These are phyloP conservation scores for Resseliella maxima DNA, from an alignment of 2,888 invertebrate genomes.

Conservation along the genomic window DNA sequence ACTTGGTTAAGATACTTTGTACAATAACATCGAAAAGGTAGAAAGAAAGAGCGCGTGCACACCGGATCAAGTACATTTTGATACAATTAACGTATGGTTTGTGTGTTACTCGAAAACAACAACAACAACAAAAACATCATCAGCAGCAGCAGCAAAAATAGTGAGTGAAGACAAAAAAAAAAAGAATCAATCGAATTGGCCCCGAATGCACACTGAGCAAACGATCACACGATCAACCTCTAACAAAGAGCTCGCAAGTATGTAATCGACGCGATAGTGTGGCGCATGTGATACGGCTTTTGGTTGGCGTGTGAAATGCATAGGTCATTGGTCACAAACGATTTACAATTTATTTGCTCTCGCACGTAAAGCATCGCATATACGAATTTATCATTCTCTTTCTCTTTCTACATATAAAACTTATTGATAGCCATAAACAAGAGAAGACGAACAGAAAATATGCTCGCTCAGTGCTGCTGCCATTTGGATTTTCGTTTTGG, in stretches of 20 bases:
- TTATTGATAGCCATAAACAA: not conserved
- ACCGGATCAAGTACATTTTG: constrained; percentile 36
- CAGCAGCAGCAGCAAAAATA: too few species aligned
- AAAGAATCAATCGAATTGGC: constrained; percentile 23
- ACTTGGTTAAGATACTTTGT: not conserved
- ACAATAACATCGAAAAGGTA: not conserved
- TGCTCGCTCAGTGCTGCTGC: not conserved
- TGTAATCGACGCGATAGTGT: constrained; percentile 45
- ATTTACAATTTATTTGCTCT: constrained; percentile 55
- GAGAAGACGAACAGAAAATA: not conserved
- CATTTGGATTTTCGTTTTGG: not conserved
- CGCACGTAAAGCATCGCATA: constrained; percentile 20
- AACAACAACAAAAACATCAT: too few species aligned
- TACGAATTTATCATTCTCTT: too few species aligned
- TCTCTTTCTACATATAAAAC: not conserved
- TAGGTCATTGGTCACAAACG: constrained; percentile 53
- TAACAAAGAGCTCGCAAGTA: constrained; percentile 5
- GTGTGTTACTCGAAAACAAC: not conserved
- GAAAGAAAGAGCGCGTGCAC: constrained; percentile 32
- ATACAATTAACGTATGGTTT: constrained; percentile 26
- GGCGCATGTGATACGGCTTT: constrained; percentile 45
- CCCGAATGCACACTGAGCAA: not conserved
- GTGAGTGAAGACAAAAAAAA: not conserved
- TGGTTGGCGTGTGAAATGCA: constrained; percentile 54
- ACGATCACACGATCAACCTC: not conserved